Base-by-base conservation (phyloP, 2,113 vertebrate species). In the Jacana jacana region DNA sequence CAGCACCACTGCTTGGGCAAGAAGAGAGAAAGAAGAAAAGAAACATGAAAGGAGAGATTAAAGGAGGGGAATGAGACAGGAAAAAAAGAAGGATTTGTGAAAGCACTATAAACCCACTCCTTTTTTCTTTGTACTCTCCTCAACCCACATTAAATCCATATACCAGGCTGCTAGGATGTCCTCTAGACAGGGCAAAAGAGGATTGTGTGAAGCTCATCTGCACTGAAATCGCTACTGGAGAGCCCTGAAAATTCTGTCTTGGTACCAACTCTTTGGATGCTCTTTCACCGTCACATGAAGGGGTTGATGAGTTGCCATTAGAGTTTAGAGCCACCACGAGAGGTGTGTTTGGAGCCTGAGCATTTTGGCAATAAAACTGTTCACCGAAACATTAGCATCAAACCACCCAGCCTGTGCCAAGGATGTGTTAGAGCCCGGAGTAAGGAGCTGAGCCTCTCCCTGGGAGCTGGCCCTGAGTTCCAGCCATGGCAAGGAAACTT, bases 1-100 rank as follows among this genome's bases (percentile, higher is more conserved):
- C 94, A 93, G 73, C 51, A 89, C 55, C 58, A 51, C 33, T 80
- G 46, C 84, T 85, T 7, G 39, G 75, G 64, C 71, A 48, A 1
- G 35, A 57, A 86, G 90, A 42, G 60, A 60, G 61, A 71, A 77
- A 91, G 71, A 72, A 71, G 72, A 86, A 94, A 94, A 88, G 84
- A 61, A 95, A 92, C 89, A 90, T 95, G 80, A 95, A 96, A 95
- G 89, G 75, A 76, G 42, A 91, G 87, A 95, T 94, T 76, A 95
- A 85, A 94, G 91, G 58, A 88, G 39, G 13, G 51, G 52, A 95
- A 94, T 80, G 49, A 88, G 82, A 87, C 20, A 51, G 52, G 86
- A 3, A 81, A 72, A 78, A 84, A 52, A 48, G 68, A 27, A 86
- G 72, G 81, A 95, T 93, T 95, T 95, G 65, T 88, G 88, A 46